phyloP scores from a whole-genome alignment of 1,140 invertebrate species.

The Carcinoscorpius rotundicauda region DNA sequence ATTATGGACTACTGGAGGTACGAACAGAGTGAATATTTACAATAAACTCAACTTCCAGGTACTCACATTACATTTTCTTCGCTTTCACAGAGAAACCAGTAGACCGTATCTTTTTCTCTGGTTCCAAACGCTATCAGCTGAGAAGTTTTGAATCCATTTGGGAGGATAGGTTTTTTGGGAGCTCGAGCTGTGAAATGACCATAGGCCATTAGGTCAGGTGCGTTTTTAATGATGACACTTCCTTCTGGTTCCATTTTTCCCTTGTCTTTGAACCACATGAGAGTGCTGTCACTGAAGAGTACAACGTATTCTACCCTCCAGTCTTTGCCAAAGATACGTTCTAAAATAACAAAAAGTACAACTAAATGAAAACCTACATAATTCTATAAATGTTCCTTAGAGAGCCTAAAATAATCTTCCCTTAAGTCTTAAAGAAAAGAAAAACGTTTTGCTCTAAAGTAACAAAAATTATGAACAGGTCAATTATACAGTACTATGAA shows the following conservation, averaged over 20 bases:
- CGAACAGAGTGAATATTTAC: too few relatives aligned
- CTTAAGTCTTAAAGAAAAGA: too few relatives aligned
- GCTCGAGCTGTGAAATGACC: conserved; percentile 57
- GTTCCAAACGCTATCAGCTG: conserved; percentile 58
- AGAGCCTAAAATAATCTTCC: too few relatives aligned
- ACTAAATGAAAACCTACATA: too few relatives aligned
- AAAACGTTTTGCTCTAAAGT: too few relatives aligned
- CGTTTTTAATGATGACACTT: conserved; percentile 50
- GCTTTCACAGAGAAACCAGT: conserved; percentile 48
- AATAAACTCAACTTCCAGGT: background rate
- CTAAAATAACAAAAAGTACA: conserved; percentile 30
- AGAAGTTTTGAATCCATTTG: conserved; percentile 46
- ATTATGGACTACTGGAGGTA: too few relatives aligned
- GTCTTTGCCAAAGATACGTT: conserved; percentile 56
- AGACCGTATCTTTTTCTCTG: conserved; percentile 41
- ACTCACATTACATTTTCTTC: conserved; percentile 51
- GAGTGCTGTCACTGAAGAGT: conserved; percentile 60
- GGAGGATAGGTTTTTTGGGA: conserved; percentile 51
- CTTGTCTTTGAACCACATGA: conserved; percentile 60
- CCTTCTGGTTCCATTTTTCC: conserved; percentile 37
- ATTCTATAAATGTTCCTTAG: too few relatives aligned
- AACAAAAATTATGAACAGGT: too few relatives aligned
- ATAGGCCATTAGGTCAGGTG: conserved; percentile 62
- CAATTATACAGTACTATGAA: too few relatives aligned
- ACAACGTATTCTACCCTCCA: conserved; percentile 69